Base-by-base conservation (phyloP, 2,113 vertebrate species). In the Polypterus bichir region DNA sequence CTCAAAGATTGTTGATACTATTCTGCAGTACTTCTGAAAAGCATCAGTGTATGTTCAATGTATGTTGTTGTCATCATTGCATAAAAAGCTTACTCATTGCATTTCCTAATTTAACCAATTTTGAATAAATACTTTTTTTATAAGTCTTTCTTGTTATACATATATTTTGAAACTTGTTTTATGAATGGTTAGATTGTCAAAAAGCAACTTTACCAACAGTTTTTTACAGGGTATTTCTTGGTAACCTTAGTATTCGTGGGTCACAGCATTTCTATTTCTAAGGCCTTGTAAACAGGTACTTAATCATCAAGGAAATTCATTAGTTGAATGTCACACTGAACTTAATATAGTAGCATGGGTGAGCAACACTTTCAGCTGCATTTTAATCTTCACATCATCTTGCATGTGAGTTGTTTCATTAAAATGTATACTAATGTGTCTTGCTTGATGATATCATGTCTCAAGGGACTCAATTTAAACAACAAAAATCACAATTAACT, bases 281-380 rank as follows among this genome's bases (percentile, higher is more conserved):
- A 69, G 62, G 56, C 62, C 58, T 48, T 10, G 59, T 73, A 69
- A 80, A 80, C 0, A 3, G 64, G 69, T 77, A 82, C 74, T 83
- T 83, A 83, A 84, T 85, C 76, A 83, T 71, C 71, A 78, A 74
- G 79, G 72, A 80, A 82, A 81, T 81, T 76, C 66, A 81, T 83
- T 85, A 81, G 70, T 67, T 74, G 76, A 75, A 77, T 81, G 80
- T 82, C 79, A 79, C 69, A 62, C 65, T 61, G 67, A 79, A 65
- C 61, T 65, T 75, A 47, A 69, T 76, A 47, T 3, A 77, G 68
- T 74, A 69, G 70, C 65, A 83, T 53, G 46, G 76, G 72, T 68
- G 71, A 83, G 71, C 75, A 79, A 61, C 64, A 68, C 67, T 76
- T 61, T 58, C 27, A 4, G 71, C 71, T 74, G 64, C 70, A 66